A percentile compares a stretch with the other conserved stretches of the same genome.
phyloP scores from a whole-genome alignment of 2,888 invertebrate genomes.

The Protophormia terraenovae region DNA sequence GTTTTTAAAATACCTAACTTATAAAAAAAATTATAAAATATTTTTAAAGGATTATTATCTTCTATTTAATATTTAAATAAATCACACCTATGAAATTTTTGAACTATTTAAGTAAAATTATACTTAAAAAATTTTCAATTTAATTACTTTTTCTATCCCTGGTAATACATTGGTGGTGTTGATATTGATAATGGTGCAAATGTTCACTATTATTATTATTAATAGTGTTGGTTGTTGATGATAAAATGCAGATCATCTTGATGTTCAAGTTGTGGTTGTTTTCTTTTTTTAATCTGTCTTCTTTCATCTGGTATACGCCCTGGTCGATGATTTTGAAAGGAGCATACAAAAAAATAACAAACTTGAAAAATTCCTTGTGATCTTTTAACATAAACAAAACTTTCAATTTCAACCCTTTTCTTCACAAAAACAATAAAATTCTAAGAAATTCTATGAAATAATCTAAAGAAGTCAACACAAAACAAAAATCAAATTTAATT shows the following conservation, averaged over 20 bases:
- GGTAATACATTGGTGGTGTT: neutral
- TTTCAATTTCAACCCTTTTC: neutral
- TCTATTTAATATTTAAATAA: too few relatives aligned
- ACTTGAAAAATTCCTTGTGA: neutral
- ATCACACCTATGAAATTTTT: too few relatives aligned
- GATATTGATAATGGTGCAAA: slow-evolving; percentile 19
- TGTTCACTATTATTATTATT: slow-evolving; percentile 25
- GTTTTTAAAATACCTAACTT: too few relatives aligned
- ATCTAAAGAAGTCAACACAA: neutral
- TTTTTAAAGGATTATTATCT: too few relatives aligned
- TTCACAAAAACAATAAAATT: neutral
- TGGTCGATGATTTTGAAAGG: neutral
- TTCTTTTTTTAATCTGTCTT: neutral
- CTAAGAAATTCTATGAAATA: slow-evolving; percentile 11
- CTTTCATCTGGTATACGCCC: slow-evolving; percentile 25
- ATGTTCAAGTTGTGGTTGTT: slow-evolving; percentile 2
- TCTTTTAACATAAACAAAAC: slow-evolving; percentile 2
- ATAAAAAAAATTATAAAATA: too few relatives aligned
- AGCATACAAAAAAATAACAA: neutral
- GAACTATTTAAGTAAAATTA: too few relatives aligned
- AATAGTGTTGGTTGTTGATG: neutral
- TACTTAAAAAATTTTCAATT: too few relatives aligned
- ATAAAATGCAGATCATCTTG: slow-evolving; percentile 17
- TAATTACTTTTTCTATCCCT: too few relatives aligned
- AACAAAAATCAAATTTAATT: neutral